Evolutionary conservation across 2,797 vertebrate species (phyloP).

Genomic region (Rhyacichthys aspro): DNA sequence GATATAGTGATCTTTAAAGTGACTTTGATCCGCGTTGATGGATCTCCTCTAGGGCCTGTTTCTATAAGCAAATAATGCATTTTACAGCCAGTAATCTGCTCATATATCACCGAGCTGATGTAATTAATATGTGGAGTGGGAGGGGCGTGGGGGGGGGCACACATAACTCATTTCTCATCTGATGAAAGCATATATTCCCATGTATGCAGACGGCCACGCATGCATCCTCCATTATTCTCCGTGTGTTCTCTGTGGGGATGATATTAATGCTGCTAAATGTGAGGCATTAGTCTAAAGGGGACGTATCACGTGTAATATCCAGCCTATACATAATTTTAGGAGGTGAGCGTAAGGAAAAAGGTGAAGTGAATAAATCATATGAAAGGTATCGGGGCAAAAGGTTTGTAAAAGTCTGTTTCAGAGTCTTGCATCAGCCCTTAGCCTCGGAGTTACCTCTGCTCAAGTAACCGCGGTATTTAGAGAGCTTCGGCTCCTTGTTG

Average conservation of each 20-base stretch:
- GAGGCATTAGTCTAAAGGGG: constrained; percentile 51
- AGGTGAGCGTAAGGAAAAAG: constrained; percentile 1
- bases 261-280: constrained; percentile 45
- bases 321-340: constrained; percentile 18
- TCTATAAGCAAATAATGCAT: constrained; percentile 71
- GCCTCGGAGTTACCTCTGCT: constrained; percentile 46
- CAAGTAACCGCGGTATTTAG: constrained; percentile 33
- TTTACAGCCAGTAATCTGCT: constrained; percentile 72
- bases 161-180: constrained; percentile 54
- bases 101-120: constrained; percentile 75
- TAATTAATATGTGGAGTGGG: constrained; percentile 64
- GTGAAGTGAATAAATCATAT: constrained; percentile 51
- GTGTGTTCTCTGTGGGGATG: constrained; percentile 20
- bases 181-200: constrained; percentile 25
- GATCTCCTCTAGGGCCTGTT: constrained; percentile 55
- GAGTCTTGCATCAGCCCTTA: constrained; percentile 68
- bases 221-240: constrained; percentile 6
- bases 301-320: constrained; percentile 34
- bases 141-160: constrained; percentile 1
- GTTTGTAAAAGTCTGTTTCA: constrained; percentile 71
- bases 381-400: constrained; percentile 46
- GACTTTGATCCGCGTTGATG: constrained; percentile 59
- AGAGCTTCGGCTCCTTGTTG: constrained; percentile 17
- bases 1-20: constrained; percentile 55
- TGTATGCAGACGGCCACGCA: neutral